phyloP scores from a whole-genome alignment of 2,113 vertebrate genomes.

The Corythornis cristatus region DNA sequence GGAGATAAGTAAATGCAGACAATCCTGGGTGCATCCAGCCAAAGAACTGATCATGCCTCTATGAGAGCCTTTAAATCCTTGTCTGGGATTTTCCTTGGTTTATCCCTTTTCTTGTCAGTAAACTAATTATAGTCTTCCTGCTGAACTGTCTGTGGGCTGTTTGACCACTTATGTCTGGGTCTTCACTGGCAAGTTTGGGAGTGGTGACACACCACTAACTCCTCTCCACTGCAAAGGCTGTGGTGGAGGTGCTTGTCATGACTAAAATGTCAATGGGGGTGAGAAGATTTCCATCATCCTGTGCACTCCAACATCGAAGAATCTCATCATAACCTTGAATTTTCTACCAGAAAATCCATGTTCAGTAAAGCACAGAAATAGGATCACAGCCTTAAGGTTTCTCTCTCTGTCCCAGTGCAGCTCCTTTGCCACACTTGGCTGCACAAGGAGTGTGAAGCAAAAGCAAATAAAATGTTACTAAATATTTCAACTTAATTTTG shows the following conservation, averaged over 20 bases:
- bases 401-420: neutral
- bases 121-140: conserved; percentile 7
- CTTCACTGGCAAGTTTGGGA: neutral
- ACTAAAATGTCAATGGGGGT: neutral
- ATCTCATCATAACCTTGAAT: neutral
- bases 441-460: neutral
- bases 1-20: neutral
- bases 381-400: neutral
- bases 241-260: neutral
- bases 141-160: neutral
- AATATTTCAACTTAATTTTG: neutral
- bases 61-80: conserved; percentile 6
- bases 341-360: neutral
- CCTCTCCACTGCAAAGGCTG: neutral
- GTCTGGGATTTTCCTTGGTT: conserved; percentile 47
- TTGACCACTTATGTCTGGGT: neutral
- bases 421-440: neutral
- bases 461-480: neutral
- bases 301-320: neutral
- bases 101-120: conserved; percentile 22
- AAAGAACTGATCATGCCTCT: neutral
- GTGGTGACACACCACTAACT: neutral
- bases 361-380: neutral
- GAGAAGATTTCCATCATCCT: neutral
- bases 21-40: neutral